Evolutionary conservation across 2,797 vertebrate genomes (phyloP).

Genomic region (Gouania willdenowi): DNA sequence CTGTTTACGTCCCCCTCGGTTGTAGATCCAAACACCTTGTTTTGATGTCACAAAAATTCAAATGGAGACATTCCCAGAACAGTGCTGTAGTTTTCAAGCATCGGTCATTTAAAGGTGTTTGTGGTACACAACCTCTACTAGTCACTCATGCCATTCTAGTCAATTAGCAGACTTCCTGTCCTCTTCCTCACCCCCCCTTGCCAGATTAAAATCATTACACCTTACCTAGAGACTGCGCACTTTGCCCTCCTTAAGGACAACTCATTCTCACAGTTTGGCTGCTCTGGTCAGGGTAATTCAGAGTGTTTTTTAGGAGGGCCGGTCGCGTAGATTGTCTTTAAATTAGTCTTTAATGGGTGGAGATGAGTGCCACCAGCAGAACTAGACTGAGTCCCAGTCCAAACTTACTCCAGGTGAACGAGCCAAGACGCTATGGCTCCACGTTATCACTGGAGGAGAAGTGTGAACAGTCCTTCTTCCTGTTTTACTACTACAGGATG

Average conservation of each 20-base stretch:
- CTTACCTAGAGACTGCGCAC: constrained; percentile 59
- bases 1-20: neutral
- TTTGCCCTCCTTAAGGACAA: constrained; percentile 68
- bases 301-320: too few species aligned
- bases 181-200: constrained; percentile 39
- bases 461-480: constrained; percentile 97
- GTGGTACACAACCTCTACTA: constrained; percentile 3
- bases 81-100: neutral
- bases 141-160: constrained; percentile 34
- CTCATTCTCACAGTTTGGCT: constrained; percentile 2
- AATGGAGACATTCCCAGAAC: neutral
- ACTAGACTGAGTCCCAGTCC: constrained; percentile 56
- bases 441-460: constrained; percentile 86
- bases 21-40: neutral
- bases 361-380: constrained; percentile 61
- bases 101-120: neutral
- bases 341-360: constrained; percentile 36
- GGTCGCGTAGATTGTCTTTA: neutral
- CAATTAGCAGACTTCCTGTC: constrained; percentile 67
- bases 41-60: neutral
- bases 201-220: constrained; percentile 66
- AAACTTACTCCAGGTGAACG: constrained; percentile 79
- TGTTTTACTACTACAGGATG: constrained; percentile 99
- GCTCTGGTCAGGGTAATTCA: too few species aligned
- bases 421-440: constrained; percentile 82